A percentile compares a stretch with the other conserved stretches of the same genome.
Evolutionary conservation across 2,888 invertebrate species (phyloP).

Genomic region (Exephanes ischioxanthus): DNA sequence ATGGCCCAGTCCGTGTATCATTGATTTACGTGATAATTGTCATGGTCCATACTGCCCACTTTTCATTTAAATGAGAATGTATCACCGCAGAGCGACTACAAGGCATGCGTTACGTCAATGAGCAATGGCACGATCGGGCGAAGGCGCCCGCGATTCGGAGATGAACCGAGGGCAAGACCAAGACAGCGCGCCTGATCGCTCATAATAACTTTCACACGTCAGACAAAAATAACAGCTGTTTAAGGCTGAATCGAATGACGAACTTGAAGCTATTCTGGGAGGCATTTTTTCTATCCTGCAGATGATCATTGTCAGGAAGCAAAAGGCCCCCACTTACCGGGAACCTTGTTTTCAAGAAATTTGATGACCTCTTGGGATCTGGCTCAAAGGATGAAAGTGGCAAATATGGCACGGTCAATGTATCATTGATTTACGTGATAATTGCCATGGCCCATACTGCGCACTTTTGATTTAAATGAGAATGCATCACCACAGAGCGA

Average conservation of each 20-base stretch:
- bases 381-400: too few relatives aligned
- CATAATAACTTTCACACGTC: conserved; percentile 72
- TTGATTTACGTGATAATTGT: not conserved
- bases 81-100: not conserved
- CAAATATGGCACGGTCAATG: too few relatives aligned
- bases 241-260: conserved; percentile 71
- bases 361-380: too few relatives aligned
- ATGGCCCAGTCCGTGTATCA: too few relatives aligned
- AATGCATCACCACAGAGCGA: not conserved
- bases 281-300: conserved; percentile 76
- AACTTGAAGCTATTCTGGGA: conserved; percentile 74
- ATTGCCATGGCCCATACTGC: not conserved
- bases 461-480: not conserved
- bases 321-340: conserved; percentile 77
- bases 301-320: conserved; percentile 78
- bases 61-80: not conserved
- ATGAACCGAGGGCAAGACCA: not conserved
- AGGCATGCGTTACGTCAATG: not conserved
- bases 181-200: conserved; percentile 62
- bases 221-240: conserved; percentile 68
- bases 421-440: not conserved
- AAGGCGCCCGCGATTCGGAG: not conserved
- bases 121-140: not conserved
- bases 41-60: not conserved
- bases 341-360: too few relatives aligned